phyloP scores from a whole-genome alignment of 2,113 vertebrate species.

The Rhombomys opimus region DNA sequence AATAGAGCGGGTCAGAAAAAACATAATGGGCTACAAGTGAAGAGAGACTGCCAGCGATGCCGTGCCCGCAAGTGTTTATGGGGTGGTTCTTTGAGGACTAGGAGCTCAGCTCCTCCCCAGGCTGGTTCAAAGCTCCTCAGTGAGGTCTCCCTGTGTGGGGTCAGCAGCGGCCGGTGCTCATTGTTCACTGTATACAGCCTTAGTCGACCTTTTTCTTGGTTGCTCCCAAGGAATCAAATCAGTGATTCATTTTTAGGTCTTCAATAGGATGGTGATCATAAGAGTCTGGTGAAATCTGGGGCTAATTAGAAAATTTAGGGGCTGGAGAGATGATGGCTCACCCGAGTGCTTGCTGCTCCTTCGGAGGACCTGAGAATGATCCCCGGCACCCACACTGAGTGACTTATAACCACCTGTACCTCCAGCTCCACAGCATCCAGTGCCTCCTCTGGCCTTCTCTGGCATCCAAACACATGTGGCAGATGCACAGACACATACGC shows the following conservation, averaged over 20 bases:
- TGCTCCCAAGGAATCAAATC: background rate
- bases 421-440: background rate
- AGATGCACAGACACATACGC: too few relatives aligned
- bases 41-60: background rate
- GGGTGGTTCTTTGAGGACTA: background rate
- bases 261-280: background rate
- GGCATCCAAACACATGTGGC: background rate
- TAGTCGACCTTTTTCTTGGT: background rate
- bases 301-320: slow-evolving; percentile 24
- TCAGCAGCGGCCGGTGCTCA: background rate
- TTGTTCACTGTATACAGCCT: background rate
- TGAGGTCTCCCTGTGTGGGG: fast-evolving
- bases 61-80: background rate
- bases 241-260: background rate
- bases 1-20: slow-evolving; percentile 36
- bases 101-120: background rate
- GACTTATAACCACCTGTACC: background rate
- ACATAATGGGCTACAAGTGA: background rate
- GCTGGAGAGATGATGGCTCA: background rate
- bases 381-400: background rate
- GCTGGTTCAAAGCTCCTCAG: slow-evolving; percentile 11
- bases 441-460: background rate
- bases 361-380: background rate
- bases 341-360: too few relatives aligned
- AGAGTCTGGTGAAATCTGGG: background rate